phyloP scores from a whole-genome alignment of 2,797 vertebrate genomes.

The Urophycis tenuis region DNA sequence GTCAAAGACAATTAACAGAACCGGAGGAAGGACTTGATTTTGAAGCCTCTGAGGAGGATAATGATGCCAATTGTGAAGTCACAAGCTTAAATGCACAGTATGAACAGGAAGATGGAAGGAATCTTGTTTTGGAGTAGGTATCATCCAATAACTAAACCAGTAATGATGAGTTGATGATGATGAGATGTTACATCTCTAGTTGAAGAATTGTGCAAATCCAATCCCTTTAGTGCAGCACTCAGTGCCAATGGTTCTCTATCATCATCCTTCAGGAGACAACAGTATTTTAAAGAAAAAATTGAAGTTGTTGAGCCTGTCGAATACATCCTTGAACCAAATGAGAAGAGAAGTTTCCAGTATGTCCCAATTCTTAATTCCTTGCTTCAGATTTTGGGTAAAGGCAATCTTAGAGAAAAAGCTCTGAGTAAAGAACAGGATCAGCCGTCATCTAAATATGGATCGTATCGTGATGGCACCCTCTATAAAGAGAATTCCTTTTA shows the following conservation, averaged over 20 bases:
- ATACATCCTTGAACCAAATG: conserved; percentile 35
- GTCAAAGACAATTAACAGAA: too few relatives aligned
- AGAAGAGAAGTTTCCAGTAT: conserved; percentile 39
- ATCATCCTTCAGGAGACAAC: conserved; percentile 37
- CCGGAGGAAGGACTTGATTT: not conserved
- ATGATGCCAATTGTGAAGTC: conserved; percentile 14
- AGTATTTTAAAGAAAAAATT: conserved; percentile 39
- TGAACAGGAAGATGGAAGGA: conserved; percentile 36
- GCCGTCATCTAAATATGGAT: conserved; percentile 14
- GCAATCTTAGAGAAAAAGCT: conserved; percentile 30
- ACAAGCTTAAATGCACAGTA: too few relatives aligned
- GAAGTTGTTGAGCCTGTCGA: conserved; percentile 38
- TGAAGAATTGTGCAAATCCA: conserved; percentile 33
- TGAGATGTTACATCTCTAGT: conserved; percentile 31
- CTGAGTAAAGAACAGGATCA: not conserved
- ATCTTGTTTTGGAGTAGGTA: too few relatives aligned
- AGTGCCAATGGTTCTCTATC: conserved; percentile 37
- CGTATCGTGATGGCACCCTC: conserved; percentile 30
- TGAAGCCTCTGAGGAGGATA: too few relatives aligned
- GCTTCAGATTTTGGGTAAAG: conserved; percentile 24
- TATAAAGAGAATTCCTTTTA: conserved; percentile 36
- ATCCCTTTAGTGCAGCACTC: conserved; percentile 40
- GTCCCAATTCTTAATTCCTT: conserved; percentile 35
- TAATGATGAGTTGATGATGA: too few relatives aligned
- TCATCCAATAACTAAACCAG: too few relatives aligned